Evolutionary conservation across 23 tunicate genomes (phyloP), one percentile per base, ranked within the genome.

Genomic region (Corella eumyota): DNA sequence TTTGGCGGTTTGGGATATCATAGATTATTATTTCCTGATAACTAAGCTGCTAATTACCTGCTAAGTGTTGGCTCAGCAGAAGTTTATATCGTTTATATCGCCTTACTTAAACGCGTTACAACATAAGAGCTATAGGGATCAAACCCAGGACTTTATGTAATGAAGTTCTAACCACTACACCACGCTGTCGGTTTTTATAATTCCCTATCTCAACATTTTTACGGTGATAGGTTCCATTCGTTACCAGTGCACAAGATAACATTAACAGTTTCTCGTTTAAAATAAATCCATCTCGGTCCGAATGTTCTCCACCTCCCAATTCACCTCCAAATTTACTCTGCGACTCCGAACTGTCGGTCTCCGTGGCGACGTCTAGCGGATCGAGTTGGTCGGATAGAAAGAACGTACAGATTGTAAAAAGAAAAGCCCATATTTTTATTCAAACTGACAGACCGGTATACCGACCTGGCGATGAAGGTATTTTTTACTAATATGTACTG

Each of bases 401-500:
- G 60, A 47, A 25, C 21, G 60, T 75, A 2, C 64, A 61, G 30
- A 77, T 80, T 0, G 45, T 72, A 1, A 80, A 66, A 59, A 71
- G 28, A 17, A 56, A 31, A 58, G 90, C 56, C 6, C 77, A 68
- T 32, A 74, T 82, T 45, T 82, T 82, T 36, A 82, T 82, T 20
- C 76, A 82, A 68, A 82, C 81, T 67, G 92, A 82, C 50, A 60
- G 92, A 62, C 74, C 92, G 22, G 76, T 74, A 3, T 82, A 82
- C 37, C 34, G 32, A 29, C 81, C 92, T 0, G 71, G 72, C 13
- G 92, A 82, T 25, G 44, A 74, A 74, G 81, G 92, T 82, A 32
- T 4, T 25, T 2, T 27, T 44, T 25, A 52, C 7, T 52, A 23
- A 6, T 52, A n/a, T n/a, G n/a, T n/a, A n/a, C n/a, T n/a, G n/a